phyloP scores from a whole-genome alignment of 92 coral and sea anemone genomes.

The Palythoa heliodiscus region DNA sequence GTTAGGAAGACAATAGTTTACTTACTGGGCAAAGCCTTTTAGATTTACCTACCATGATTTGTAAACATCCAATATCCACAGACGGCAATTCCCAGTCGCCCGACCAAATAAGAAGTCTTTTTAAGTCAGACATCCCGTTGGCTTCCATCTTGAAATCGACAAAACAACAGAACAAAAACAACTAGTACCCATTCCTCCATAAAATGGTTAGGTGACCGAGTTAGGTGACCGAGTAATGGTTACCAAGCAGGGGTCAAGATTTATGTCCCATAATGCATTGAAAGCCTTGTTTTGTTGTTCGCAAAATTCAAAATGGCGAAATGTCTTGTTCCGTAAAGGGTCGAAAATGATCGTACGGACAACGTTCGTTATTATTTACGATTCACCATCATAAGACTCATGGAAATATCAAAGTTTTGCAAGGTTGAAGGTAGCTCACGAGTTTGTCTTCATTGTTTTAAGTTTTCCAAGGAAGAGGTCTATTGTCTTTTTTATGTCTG shows the following conservation, averaged over 20 bases:
- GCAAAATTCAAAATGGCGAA: constrained; percentile 10
- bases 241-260: background rate
- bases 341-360: background rate
- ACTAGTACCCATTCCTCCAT: constrained; percentile 1
- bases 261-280: background rate
- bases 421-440: constrained; percentile 3
- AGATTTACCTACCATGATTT: constrained; percentile 66
- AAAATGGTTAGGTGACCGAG: background rate
- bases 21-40: background rate
- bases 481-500: background rate
- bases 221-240: background rate
- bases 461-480: background rate
- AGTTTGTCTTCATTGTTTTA: background rate
- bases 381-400: constrained; percentile 1
- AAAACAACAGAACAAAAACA: background rate
- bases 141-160: constrained; percentile 66
- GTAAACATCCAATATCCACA: constrained; percentile 68
- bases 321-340: background rate
- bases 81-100: constrained; percentile 88
- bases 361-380: background rate
- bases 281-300: background rate
- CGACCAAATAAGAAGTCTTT: constrained; percentile 60
- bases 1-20: background rate
- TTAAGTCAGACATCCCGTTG: constrained; percentile 51
- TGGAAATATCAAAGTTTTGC: background rate